Conservation (phyloP, 2,888 invertebrate genomes). For the Parnassius orleans region DNA sequence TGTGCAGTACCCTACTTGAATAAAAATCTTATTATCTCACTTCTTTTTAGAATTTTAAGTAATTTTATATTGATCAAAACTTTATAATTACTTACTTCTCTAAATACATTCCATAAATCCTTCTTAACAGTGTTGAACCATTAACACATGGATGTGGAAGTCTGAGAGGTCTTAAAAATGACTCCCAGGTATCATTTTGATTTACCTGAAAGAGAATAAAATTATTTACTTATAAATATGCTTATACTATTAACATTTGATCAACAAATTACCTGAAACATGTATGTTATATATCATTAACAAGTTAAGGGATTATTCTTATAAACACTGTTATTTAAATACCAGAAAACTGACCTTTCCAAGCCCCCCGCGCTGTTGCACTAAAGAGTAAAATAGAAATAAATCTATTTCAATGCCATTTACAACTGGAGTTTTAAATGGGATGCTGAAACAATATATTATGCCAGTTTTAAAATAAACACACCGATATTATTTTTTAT, state of each 20-base stretch:
- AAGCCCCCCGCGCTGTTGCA: slow-evolving; percentile 96
- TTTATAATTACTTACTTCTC: slow-evolving; percentile 57
- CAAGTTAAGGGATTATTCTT: neutral
- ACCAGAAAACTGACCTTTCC: slow-evolving; percentile 89
- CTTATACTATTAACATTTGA: too few species aligned
- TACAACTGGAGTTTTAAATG: slow-evolving; percentile 84
- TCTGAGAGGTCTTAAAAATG: slow-evolving; percentile 87
- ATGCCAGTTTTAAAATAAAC: slow-evolving; percentile 19
- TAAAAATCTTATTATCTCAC: too few species aligned
- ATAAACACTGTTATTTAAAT: slow-evolving; percentile 5
- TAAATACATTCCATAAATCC: slow-evolving; percentile 66
- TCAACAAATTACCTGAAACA: neutral
- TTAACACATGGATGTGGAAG: slow-evolving; percentile 93
- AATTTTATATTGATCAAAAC: too few species aligned
- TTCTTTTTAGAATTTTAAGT: too few species aligned
- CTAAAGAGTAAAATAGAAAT: slow-evolving; percentile 93
- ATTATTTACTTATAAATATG: too few species aligned
- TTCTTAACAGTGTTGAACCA: slow-evolving; percentile 79
- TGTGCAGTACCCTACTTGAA: too few species aligned
- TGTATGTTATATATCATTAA: neutral
- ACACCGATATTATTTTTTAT: slow-evolving; percentile 1
- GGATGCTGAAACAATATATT: slow-evolving; percentile 81
- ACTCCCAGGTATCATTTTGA: slow-evolving; percentile 93
- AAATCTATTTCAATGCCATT: slow-evolving; percentile 96
- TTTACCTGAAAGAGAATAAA: slow-evolving; percentile 84